phyloP scores from a whole-genome alignment of 2,113 vertebrate species.

The Coptodon rendalli region DNA sequence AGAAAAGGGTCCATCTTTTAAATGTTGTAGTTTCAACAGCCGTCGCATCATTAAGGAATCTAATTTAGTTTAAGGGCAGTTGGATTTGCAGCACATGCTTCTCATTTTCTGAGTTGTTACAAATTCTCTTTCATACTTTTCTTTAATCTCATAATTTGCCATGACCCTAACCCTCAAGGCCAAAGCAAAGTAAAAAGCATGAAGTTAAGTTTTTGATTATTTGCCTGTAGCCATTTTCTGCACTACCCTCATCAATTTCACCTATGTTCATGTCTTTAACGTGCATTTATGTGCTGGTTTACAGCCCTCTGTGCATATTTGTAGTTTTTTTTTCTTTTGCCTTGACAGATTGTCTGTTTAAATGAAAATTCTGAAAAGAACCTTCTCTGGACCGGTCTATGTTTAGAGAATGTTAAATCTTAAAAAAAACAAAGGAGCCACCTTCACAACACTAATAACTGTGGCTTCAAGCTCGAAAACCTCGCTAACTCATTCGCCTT shows the following conservation, averaged over 20 bases:
- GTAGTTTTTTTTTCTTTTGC: background rate
- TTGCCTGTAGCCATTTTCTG: background rate
- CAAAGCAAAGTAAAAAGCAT: background rate
- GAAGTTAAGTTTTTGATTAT: background rate
- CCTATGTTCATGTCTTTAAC: background rate
- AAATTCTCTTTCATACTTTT: background rate
- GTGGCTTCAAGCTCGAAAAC: background rate
- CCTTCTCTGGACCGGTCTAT: background rate
- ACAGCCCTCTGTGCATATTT: background rate
- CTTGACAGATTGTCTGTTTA: background rate
- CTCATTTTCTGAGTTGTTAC: background rate
- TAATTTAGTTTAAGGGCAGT: background rate
- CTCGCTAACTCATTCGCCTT: background rate
- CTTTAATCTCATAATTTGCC: background rate
- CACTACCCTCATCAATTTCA: background rate
- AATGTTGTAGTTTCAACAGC: background rate
- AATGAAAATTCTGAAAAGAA: background rate
- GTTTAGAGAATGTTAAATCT: background rate
- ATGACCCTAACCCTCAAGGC: background rate
- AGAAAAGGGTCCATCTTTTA: background rate
- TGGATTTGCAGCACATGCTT: background rate
- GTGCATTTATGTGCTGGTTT: background rate
- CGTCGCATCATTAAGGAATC: background rate
- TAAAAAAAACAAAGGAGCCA: background rate
- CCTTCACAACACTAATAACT: background rate